Evolutionary conservation across 1,140 invertebrate species (phyloP).

Genomic region (Drosophila auraria): DNA sequence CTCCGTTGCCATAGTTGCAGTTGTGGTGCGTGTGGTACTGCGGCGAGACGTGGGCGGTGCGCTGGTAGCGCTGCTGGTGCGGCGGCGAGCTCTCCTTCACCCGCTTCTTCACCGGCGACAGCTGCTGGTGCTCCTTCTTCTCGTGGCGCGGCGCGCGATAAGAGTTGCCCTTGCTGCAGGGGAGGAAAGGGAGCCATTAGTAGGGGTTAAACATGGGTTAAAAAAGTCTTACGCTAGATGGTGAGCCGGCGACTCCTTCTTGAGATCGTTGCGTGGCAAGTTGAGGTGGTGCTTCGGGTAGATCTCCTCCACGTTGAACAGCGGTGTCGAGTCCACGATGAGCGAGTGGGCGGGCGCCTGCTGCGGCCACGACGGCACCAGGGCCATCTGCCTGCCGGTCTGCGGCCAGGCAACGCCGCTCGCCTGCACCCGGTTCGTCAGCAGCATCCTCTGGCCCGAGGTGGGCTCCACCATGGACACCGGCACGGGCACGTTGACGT

Average conservation of each 20-base stretch:
- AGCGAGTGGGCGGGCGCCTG: slow-evolving; percentile 92
- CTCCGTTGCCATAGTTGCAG: slow-evolving; percentile 77
- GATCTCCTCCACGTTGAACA: slow-evolving; percentile 88
- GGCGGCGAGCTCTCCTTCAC: slow-evolving; percentile 98
- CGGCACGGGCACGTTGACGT: slow-evolving; percentile 89
- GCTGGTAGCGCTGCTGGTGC: slow-evolving; percentile 87
- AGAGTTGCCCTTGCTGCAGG: slow-evolving; percentile 77
- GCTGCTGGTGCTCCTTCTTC: slow-evolving; percentile 95
- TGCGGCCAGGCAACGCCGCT: slow-evolving; percentile 89
- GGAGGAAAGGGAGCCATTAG: background rate
- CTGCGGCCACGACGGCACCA: slow-evolving; percentile 95
- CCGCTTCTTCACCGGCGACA: slow-evolving; percentile 98
- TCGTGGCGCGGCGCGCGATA: slow-evolving; percentile 87
- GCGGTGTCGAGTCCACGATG: slow-evolving; percentile 91
- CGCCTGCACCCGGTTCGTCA: slow-evolving; percentile 92
- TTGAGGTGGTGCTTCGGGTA: slow-evolving; percentile 85
- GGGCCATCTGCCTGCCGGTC: slow-evolving; percentile 91
- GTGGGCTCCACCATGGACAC: slow-evolving; percentile 94
- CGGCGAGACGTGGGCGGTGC: slow-evolving; percentile 85
- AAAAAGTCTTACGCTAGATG: slow-evolving; percentile 77
- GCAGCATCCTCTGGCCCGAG: slow-evolving; percentile 89
- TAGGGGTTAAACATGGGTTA: background rate
- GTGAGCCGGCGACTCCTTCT: slow-evolving; percentile 85
- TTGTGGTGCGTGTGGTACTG: slow-evolving; percentile 82
- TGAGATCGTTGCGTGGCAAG: slow-evolving; percentile 84